Conservation (phyloP, 2,888 invertebrate species). For the Ditula angustiorana region DNA sequence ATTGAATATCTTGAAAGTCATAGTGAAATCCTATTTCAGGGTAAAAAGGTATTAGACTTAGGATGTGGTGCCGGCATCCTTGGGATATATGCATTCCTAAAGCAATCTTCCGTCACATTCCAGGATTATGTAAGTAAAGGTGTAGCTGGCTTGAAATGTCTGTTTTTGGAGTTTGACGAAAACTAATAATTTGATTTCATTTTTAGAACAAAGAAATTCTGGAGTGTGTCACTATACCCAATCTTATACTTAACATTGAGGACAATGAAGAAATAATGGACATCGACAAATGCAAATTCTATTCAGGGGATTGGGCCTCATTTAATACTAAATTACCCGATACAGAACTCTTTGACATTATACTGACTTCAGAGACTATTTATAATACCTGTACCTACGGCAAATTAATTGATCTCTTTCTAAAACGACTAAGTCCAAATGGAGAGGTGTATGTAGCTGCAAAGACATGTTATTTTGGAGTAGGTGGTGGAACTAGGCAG, state of each 20-base stretch:
- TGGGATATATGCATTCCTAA: constrained; percentile 90
- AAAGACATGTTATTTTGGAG: constrained; percentile 97
- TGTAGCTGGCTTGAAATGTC: too few relatives aligned
- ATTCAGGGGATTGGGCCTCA: constrained; percentile 91
- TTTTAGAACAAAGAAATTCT: constrained; percentile 95
- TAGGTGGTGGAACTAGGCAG: constrained; percentile 93
- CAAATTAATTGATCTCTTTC: constrained; percentile 90
- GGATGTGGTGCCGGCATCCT: constrained; percentile 97
- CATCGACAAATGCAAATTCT: constrained; percentile 83
- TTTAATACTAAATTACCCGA: constrained; percentile 76
- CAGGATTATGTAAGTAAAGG: constrained; percentile 95
- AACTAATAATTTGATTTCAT: constrained; percentile 35
- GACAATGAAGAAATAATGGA: constrained; percentile 64
- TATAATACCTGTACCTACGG: constrained; percentile 92
- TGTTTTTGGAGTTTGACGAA: constrained; percentile 29
- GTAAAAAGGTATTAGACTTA: constrained; percentile 91
- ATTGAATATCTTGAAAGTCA: constrained; percentile 86
- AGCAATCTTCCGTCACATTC: constrained; percentile 91
- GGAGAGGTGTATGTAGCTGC: constrained; percentile 92
- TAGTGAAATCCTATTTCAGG: constrained; percentile 62
- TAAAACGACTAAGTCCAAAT: constrained; percentile 83
- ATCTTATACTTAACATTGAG: constrained; percentile 88
- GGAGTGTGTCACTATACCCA: constrained; percentile 92
- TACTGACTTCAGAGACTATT: constrained; percentile 97
- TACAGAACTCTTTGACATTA: constrained; percentile 89